Conservation (phyloP, 2,113 vertebrate genomes). For the Sylvia atricapilla region DNA sequence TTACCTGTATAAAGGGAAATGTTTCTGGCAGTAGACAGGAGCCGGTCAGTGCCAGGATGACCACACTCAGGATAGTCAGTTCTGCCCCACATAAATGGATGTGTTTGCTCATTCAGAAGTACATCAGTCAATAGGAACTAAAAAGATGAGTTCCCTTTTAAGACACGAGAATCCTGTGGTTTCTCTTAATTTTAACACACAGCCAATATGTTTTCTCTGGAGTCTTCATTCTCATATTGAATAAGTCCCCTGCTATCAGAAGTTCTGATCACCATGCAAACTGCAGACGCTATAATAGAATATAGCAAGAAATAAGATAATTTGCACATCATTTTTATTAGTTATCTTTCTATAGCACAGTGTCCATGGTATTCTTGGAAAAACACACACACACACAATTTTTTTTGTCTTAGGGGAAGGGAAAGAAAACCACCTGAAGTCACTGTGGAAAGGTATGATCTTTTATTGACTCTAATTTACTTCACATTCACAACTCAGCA, state of each 20-base stretch:
- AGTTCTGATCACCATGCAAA: neutral
- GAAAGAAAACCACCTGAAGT: neutral
- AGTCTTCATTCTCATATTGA: neutral
- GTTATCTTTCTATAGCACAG: neutral
- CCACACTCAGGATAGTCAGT: neutral
- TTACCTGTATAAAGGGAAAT: neutral
- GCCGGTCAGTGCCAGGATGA: neutral
- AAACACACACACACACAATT: neutral
- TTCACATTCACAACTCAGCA: slow-evolving; percentile 64
- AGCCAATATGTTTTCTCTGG: neutral
- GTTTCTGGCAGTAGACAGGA: neutral
- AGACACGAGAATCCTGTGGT: neutral
- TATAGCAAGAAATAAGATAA: neutral
- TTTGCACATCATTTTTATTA: neutral
- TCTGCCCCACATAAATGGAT: neutral
- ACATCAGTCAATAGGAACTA: neutral
- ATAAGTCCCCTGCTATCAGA: neutral
- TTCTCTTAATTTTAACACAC: neutral
- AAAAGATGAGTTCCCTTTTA: neutral
- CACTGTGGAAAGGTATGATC: neutral
- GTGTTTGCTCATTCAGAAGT: neutral
- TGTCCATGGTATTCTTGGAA: neutral
- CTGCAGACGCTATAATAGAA: neutral
- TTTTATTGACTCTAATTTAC: slow-evolving; percentile 67
- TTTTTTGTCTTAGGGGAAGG: neutral